phyloP scores from a whole-genome alignment of 2,888 invertebrate species.

The Tridacna gigas region DNA sequence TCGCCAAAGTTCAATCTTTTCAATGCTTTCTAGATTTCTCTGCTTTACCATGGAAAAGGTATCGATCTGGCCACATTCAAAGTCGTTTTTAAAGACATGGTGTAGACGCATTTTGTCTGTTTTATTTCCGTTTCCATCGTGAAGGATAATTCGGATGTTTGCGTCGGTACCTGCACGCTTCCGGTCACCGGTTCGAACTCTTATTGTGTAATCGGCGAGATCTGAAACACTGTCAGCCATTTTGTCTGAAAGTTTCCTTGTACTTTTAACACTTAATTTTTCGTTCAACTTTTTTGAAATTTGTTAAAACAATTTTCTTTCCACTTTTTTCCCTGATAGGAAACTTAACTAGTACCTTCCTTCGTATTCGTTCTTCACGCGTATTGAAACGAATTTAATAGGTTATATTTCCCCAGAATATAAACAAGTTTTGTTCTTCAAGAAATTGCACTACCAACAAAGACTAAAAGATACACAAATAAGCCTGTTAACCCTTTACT shows the following conservation, averaged over 20 bases:
- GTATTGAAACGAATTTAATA: too few relatives aligned
- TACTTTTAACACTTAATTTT: not conserved
- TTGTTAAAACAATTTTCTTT: not conserved
- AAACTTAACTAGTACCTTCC: too few relatives aligned
- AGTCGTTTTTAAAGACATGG: conserved; percentile 82
- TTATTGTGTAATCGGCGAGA: conserved; percentile 71
- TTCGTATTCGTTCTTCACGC: too few relatives aligned
- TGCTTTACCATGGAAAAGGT: conserved; percentile 69
- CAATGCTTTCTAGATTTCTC: conserved; percentile 64
- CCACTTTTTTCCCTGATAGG: too few relatives aligned
- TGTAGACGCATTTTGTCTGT: conserved; percentile 83
- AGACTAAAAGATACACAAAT: too few relatives aligned
- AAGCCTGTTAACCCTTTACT: too few relatives aligned
- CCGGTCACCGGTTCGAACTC: conserved; percentile 85
- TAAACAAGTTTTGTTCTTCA: too few relatives aligned
- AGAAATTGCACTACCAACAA: too few relatives aligned
- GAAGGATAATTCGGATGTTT: conserved; percentile 84
- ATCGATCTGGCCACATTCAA: conserved; percentile 78
- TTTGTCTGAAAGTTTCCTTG: not conserved
- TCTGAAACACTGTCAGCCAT: not conserved
- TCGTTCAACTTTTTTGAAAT: not conserved
- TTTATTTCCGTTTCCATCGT: conserved; percentile 81
- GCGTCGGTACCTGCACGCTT: conserved; percentile 85
- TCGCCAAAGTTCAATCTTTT: conserved; percentile 83
- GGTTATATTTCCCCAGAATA: too few relatives aligned